These are phyloP conservation scores for Pteruthius melanotis DNA, from an alignment of 2,113 vertebrate genomes.

Conservation along the genomic window DNA sequence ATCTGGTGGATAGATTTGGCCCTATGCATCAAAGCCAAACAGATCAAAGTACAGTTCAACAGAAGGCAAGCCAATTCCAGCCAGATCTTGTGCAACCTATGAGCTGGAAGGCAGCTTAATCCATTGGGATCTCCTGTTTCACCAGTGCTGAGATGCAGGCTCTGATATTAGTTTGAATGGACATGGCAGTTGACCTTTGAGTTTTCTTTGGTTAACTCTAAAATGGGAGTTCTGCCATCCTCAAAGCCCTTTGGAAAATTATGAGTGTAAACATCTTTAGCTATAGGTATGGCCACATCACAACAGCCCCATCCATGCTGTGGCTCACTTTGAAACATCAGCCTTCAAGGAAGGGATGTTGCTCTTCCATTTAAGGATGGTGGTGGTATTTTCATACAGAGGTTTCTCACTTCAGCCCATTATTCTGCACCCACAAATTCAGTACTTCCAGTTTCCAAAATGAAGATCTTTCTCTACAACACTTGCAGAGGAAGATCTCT, in stretches of 20 bases:
- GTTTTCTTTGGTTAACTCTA: background rate
- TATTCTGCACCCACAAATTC: background rate
- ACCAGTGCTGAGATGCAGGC: background rate
- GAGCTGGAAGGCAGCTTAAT: background rate
- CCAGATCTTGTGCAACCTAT: background rate
- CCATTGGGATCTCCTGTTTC: background rate
- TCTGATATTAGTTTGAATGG: background rate
- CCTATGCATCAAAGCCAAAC: background rate
- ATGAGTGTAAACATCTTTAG: background rate
- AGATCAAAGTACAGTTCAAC: background rate
- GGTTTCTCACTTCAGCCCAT: background rate
- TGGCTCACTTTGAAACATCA: background rate
- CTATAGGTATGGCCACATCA: background rate
- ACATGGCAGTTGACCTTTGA: rapidly evolving
- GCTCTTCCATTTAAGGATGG: background rate
- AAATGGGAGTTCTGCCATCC: background rate
- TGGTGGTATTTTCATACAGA: background rate
- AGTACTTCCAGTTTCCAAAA: background rate
- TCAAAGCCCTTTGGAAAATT: background rate
- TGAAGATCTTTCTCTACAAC: background rate
- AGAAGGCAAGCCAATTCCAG: background rate
- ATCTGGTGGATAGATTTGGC: background rate
- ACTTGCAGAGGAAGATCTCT: background rate
- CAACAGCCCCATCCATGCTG: rapidly evolving
- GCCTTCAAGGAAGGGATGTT: background rate